Evolutionary conservation across 2,888 invertebrate species (phyloP).

Genomic region (Tenthredo distinguenda): DNA sequence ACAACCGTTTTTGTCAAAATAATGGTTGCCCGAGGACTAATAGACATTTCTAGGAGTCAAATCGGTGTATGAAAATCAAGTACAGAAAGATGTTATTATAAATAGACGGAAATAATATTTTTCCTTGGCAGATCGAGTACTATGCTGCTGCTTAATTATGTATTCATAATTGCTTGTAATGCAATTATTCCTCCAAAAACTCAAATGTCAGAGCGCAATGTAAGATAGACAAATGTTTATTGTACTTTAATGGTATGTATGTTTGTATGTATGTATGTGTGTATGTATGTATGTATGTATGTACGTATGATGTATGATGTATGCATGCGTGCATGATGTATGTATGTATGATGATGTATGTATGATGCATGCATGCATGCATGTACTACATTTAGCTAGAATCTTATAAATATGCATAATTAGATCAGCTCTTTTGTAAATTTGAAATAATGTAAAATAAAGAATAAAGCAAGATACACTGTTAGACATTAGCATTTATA

Average conservation of each 20-base stretch:
- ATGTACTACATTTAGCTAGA: neutral
- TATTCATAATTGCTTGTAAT: neutral
- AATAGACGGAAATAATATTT: neutral
- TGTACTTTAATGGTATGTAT: neutral
- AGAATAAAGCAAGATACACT: neutral
- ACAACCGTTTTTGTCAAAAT: neutral
- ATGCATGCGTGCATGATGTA: neutral
- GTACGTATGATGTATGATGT: neutral
- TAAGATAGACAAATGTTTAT: neutral
- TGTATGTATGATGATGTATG: no score
- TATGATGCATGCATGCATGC: neutral
- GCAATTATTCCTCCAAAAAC: neutral
- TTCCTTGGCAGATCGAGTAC: neutral
- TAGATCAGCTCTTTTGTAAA: neutral
- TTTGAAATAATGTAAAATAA: slow-evolving; percentile 17
- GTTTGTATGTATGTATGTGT: neutral
- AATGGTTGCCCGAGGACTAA: neutral
- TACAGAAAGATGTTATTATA: neutral
- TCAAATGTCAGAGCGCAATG: neutral
- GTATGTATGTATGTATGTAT: neutral
- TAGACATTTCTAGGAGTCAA: neutral
- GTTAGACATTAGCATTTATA: neutral
- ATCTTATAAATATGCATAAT: slow-evolving; percentile 2
- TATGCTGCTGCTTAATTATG: slow-evolving; percentile 2
- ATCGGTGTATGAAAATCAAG: neutral